phyloP scores from a whole-genome alignment of 2,888 invertebrate genomes.

The Linyphia triangularis region DNA sequence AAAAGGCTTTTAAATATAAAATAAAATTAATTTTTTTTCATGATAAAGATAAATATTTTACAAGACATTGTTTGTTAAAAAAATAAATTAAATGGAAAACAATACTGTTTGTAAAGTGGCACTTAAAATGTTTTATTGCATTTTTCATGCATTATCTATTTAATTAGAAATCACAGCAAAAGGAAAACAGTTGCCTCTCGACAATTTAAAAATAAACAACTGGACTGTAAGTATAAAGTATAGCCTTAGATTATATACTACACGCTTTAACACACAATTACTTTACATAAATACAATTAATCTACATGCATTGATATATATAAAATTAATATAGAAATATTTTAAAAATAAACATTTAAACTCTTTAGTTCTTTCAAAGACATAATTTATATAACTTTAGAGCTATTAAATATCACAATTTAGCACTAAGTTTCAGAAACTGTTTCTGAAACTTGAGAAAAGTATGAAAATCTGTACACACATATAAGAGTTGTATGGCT shows the following conservation, averaged over 20 bases:
- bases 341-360: slow-evolving; percentile 53
- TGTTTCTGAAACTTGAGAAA: slow-evolving; percentile 37
- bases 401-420: slow-evolving; percentile 58
- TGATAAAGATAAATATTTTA: too few relatives aligned
- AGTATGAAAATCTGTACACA: slow-evolving; percentile 34
- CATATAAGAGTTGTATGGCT: slow-evolving; percentile 19
- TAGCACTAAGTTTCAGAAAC: slow-evolving; percentile 57
- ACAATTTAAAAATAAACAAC: background rate
- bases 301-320: slow-evolving; percentile 27
- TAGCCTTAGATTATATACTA: background rate
- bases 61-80: background rate
- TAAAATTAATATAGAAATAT: slow-evolving; percentile 54
- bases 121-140: slow-evolving; percentile 13
- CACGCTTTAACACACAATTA: background rate
- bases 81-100: background rate
- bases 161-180: slow-evolving; percentile 18
- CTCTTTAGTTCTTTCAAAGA: slow-evolving; percentile 36
- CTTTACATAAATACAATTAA: slow-evolving; percentile 46
- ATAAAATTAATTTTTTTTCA: too few relatives aligned
- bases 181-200: background rate
- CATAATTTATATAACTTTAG: slow-evolving; percentile 25
- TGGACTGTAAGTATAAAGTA: background rate
- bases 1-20: too few relatives aligned
- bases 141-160: background rate
- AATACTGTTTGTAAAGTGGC: background rate